Evolutionary conservation across 2,113 vertebrate genomes (phyloP), one percentile per base, ranked within the genome.

Genomic region (Pontoporia blainvillei): DNA sequence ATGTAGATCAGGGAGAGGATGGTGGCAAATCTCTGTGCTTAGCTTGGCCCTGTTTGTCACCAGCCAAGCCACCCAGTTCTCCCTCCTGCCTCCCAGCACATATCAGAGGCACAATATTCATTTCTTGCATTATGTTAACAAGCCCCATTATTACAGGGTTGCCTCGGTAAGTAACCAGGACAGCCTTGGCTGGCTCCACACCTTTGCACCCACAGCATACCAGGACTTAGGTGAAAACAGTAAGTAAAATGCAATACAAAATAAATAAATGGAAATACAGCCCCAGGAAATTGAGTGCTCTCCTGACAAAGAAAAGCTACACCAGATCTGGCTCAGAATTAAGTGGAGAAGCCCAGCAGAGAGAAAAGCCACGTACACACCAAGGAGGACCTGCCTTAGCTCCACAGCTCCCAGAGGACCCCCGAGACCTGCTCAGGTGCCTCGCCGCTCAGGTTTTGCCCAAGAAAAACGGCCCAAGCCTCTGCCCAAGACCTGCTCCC

Each of bases 401-500:
- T 5, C 10, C 0, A 0, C 0, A 4, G 49, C 62, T 73, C 83
- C 72, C 44, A 18, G 69, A 7, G 72, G n/a, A 20, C 25, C 4
- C 27, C 57, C 10, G 8, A 27, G 7, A 4, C 57, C 49, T n/a
- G 34, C 39, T 90, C 91, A 92, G 96, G 96, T 87, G 91, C 52
- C 73, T 44, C 0, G 2, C 27, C 1, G 29, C 14, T 79, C 49
- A 76, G 84, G 44, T 49, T 62, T 13, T 57, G 23, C 79, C 73
- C 64, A 20, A 81, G 54, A 86, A 76, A 39, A 88, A 67, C 29
- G n/a, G 41, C 76, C 78, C 66, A 10, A 6, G 49, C 44, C 86
- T 52, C 83, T 79, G 83, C 97, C 94, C 79, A 75, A 29, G 62
- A 36, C 78, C 61, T 27, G 73, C 21, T 71, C 57, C 94, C 78